Percentiles rank a stretch among this genome's conserved stretches.
Evolutionary conservation across 2,888 invertebrate genomes (phyloP).

Genomic region (Nomada ferruginata): DNA sequence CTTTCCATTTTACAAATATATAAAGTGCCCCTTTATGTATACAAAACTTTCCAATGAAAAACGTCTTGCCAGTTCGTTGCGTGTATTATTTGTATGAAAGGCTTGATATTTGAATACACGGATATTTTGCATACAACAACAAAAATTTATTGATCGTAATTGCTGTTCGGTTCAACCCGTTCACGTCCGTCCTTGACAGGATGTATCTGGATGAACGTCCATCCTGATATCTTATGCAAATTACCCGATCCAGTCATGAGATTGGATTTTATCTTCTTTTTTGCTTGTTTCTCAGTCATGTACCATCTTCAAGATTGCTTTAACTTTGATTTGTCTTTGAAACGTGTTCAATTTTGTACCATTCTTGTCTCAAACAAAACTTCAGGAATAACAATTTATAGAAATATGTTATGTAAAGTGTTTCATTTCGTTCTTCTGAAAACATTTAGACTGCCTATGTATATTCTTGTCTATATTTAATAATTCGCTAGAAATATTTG

Average conservation of each 20-base stretch:
- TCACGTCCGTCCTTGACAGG: constrained; percentile 64
- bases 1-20: no score
- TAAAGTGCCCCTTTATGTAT: no score
- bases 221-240: constrained; percentile 71
- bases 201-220: constrained; percentile 63
- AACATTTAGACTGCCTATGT: no score
- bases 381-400: not conserved
- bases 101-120: constrained; percentile 1
- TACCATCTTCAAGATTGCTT: constrained; percentile 24
- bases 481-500: no score
- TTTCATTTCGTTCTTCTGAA: no score
- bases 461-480: not conserved
- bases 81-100: not conserved
- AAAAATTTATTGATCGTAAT: constrained; percentile 72
- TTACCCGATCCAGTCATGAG: constrained; percentile 50
- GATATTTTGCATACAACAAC: constrained; percentile 36
- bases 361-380: not conserved
- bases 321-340: constrained; percentile 9
- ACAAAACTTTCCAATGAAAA: not conserved
- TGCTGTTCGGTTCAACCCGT: constrained; percentile 60
- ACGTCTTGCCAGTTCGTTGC: not conserved
- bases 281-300: constrained; percentile 4
- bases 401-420: not conserved
- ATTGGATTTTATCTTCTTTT: constrained; percentile 34
- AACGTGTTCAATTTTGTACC: not conserved